Conservation (phyloP, 2,113 vertebrate genomes). For the Mobula birostris region DNA sequence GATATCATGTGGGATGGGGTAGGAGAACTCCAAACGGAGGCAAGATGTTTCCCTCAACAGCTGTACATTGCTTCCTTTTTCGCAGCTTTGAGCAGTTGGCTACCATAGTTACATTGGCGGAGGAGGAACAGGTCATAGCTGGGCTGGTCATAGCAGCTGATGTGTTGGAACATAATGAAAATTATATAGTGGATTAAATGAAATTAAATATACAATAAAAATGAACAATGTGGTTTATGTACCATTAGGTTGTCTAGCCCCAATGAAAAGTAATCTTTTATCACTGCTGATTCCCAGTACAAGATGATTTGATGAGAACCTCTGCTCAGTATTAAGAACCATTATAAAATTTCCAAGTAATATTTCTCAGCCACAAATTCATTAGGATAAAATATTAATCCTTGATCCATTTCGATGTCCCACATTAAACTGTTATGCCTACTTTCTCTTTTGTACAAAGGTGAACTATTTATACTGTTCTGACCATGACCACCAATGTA, state of each 20-base stretch:
- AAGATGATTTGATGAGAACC: neutral
- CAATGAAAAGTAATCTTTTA: neutral
- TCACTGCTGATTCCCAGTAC: neutral
- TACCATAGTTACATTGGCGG: neutral
- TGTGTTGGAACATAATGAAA: neutral
- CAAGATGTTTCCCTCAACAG: too few relatives aligned
- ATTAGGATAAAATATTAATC: neutral
- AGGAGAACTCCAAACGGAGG: neutral
- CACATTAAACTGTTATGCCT: neutral
- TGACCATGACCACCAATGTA: neutral
- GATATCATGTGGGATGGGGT: neutral
- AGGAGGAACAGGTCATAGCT: neutral
- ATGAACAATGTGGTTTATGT: neutral
- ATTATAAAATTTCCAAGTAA: neutral
- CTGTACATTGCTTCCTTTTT: neutral
- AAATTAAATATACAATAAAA: neutral
- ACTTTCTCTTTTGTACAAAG: neutral
- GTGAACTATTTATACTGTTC: neutral
- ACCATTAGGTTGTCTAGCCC: neutral
- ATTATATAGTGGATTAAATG: neutral
- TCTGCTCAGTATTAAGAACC: neutral
- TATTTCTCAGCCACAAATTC: neutral
- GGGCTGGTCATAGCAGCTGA: neutral
- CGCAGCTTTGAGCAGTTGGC: neutral
- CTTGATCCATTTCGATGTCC: neutral